Percentiles rank a stretch among this genome's conserved stretches.
Evolutionary conservation across 1,140 invertebrate genomes (phyloP).

Genomic region (Diplogasteroides magnus): DNA sequence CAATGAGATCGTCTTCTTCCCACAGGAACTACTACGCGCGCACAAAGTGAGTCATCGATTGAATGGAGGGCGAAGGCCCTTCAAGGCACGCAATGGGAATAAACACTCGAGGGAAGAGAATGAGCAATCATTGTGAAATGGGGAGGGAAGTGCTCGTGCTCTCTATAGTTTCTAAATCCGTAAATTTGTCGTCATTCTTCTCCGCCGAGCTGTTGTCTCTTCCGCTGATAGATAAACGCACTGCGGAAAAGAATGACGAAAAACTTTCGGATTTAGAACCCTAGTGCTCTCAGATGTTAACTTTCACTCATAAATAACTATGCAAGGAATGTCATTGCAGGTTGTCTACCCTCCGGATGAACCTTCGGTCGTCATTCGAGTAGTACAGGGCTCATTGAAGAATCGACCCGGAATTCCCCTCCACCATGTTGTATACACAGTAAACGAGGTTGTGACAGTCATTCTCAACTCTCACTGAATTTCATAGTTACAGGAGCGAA

Average conservation of each 20-base stretch:
- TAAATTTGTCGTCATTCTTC: too few relatives aligned
- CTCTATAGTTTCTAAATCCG: too few relatives aligned
- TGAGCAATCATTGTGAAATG: too few relatives aligned
- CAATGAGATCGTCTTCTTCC: constrained; percentile 31
- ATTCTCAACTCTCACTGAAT: background rate
- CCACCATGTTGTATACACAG: constrained; percentile 23
- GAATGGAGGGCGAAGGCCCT: too few relatives aligned
- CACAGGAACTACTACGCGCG: constrained; percentile 22
- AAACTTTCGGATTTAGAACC: too few relatives aligned
- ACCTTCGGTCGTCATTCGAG: constrained; percentile 12
- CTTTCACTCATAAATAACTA: too few relatives aligned
- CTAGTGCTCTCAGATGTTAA: too few relatives aligned
- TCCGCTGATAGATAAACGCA: too few relatives aligned
- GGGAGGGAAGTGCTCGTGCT: too few relatives aligned
- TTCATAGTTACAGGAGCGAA: background rate
- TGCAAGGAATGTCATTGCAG: background rate
- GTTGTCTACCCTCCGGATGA: constrained; percentile 12
- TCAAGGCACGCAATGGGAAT: too few relatives aligned
- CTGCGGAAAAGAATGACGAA: too few relatives aligned
- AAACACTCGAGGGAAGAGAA: too few relatives aligned
- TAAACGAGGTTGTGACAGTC: background rate
- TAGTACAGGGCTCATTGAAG: constrained; percentile 27
- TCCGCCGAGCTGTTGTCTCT: constrained; percentile 11
- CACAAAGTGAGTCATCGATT: constrained; percentile 15
- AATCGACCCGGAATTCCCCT: constrained; percentile 20